Conservation (phyloP, 2,113 vertebrate species). For the Machaerirhynchus nigripectus region DNA sequence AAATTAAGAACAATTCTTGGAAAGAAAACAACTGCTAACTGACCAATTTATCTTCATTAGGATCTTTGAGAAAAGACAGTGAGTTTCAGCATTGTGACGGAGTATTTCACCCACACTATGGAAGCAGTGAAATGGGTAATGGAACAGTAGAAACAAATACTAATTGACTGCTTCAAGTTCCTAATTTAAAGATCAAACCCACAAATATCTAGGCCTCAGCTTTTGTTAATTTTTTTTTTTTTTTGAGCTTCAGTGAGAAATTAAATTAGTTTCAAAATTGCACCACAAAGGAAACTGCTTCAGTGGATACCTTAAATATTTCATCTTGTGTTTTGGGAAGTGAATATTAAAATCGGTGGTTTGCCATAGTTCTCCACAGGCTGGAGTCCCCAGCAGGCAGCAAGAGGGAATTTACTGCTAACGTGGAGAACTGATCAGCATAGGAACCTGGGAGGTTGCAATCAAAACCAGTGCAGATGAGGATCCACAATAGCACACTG, state of each 20-base stretch:
- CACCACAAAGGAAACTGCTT: neutral
- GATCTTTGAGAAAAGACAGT: neutral
- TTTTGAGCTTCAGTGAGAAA: neutral
- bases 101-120: neutral
- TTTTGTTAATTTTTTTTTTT: neutral
- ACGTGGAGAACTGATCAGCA: neutral
- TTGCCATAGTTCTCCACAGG: neutral
- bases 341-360: neutral
- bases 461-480: neutral
- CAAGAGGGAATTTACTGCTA: neutral
- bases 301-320: neutral
- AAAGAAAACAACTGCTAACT: slow-evolving; percentile 35
- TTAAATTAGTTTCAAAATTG: neutral
- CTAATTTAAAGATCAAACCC: neutral
- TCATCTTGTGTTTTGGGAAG: neutral
- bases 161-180: neutral
- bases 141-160: neutral
- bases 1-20: neutral
- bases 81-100: neutral
- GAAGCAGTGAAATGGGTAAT: neutral
- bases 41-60: slow-evolving; percentile 15
- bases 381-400: neutral
- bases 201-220: neutral
- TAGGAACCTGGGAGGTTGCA: neutral
- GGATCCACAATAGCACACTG: neutral